These are phyloP conservation scores for Erannis defoliaria DNA, from an alignment of 2,888 invertebrate species.

Conservation along the genomic window DNA sequence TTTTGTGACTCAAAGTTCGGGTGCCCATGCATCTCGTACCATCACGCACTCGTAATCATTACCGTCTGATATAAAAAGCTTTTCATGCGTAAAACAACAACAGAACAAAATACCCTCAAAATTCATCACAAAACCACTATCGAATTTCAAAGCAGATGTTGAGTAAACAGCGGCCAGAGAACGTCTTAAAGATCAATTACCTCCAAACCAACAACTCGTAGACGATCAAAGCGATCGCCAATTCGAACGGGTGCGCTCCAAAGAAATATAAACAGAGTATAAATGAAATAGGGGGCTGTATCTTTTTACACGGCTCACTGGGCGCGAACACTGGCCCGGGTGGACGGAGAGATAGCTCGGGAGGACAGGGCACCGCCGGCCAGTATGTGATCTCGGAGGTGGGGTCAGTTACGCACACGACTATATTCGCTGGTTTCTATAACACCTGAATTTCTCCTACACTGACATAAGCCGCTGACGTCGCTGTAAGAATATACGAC, in stretches of 20 bases:
- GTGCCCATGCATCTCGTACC: no score
- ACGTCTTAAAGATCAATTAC: slow-evolving; percentile 27
- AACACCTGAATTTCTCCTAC: no score
- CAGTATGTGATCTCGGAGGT: not conserved
- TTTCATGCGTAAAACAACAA: not conserved
- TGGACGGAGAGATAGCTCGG: slow-evolving; percentile 27
- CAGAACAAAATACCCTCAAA: not conserved
- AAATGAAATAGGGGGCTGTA: slow-evolving; percentile 72
- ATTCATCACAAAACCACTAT: slow-evolving; percentile 18
- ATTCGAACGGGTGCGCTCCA: slow-evolving; percentile 32
- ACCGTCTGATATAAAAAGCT: not conserved
- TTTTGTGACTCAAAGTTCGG: no score
- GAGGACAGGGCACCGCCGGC: slow-evolving; percentile 5
- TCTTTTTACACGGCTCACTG: slow-evolving; percentile 75
- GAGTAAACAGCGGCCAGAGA: slow-evolving; percentile 11
- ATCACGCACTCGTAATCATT: no score
- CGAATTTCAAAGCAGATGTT: slow-evolving; percentile 6
- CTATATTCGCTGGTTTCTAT: no score
- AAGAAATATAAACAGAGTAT: slow-evolving; percentile 48
- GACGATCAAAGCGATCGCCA: slow-evolving; percentile 36
- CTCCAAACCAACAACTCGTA: slow-evolving; percentile 25
- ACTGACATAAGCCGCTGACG: no score
- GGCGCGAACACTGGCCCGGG: slow-evolving; percentile 65
- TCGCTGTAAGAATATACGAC: no score
- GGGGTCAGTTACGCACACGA: slow-evolving; percentile 3